Evolutionary conservation across 2,888 invertebrate genomes (phyloP).

Genomic region (Agyllia agylla): DNA sequence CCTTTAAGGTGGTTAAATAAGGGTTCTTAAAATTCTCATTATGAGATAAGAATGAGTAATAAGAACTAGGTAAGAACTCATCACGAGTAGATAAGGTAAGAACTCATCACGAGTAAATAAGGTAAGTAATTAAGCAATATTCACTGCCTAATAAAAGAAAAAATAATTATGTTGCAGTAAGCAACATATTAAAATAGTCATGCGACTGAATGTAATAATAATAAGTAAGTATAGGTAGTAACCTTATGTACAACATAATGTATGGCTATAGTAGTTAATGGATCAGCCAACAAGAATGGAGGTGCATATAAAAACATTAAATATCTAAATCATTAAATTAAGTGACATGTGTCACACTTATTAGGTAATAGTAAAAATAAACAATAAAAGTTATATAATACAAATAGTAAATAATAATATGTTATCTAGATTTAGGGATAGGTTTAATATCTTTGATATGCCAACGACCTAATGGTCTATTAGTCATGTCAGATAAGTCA

Average conservation of each 20-base stretch:
- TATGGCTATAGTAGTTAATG: neutral
- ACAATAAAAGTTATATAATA: neutral
- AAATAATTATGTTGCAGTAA: neutral
- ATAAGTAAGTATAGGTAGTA: neutral
- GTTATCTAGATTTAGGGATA: neutral
- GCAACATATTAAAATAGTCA: neutral
- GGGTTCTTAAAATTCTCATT: neutral
- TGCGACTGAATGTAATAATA: neutral
- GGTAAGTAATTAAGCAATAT: neutral
- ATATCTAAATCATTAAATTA: neutral
- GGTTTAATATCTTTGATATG: neutral
- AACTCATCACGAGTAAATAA: neutral
- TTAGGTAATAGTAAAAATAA: neutral
- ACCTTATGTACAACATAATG: neutral
- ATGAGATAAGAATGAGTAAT: neutral
- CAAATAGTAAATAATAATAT: too few species aligned
- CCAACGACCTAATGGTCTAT: neutral
- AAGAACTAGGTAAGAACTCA: neutral
- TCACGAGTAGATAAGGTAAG: neutral
- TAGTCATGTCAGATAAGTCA: neutral
- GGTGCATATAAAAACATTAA: neutral
- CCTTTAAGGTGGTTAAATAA: neutral
- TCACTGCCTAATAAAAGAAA: neutral
- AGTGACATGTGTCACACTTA: neutral
- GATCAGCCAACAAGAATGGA: neutral